Percentiles rank a stretch among this genome's conserved stretches.
Evolutionary conservation across 1,140 invertebrate species (phyloP).

Genomic region (Psilanteris sp.): DNA sequence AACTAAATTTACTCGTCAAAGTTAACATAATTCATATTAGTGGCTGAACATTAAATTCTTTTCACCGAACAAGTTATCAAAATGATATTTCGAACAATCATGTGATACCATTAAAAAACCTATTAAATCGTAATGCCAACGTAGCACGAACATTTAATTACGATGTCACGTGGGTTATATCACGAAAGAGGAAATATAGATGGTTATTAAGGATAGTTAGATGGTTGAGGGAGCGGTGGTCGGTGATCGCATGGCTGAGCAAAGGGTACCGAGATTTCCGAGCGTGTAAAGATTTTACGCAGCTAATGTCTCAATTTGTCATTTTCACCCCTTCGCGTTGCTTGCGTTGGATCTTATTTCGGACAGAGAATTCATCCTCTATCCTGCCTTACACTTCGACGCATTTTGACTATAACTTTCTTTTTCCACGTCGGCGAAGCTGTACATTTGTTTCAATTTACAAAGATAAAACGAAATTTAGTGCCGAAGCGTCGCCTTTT

Average conservation of each 20-base stretch:
- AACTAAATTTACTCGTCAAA: too few species aligned
- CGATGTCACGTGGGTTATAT: conserved; percentile 23
- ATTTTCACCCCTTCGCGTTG: conserved; percentile 61
- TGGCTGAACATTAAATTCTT: too few species aligned
- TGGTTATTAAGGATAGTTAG: conserved; percentile 29
- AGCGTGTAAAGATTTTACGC: conserved; percentile 54
- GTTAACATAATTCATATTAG: too few species aligned
- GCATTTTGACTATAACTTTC: conserved; percentile 65
- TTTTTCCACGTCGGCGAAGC: conserved; percentile 56
- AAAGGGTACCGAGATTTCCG: conserved; percentile 34
- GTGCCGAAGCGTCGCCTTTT: conserved; percentile 4
- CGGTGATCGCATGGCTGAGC: conserved; percentile 35
- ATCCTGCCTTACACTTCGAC: conserved; percentile 60
- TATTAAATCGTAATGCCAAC: conserved; percentile 27
- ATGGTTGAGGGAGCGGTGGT: neutral
- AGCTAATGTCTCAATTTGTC: conserved; percentile 68
- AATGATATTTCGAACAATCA: conserved; percentile 1
- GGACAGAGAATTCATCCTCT: conserved; percentile 64
- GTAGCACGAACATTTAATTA: conserved; percentile 35
- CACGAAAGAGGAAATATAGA: conserved; percentile 22
- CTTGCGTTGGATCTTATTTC: conserved; percentile 37
- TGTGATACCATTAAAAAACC: conserved; percentile 3
- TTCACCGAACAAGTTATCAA: neutral
- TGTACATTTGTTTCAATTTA: conserved; percentile 67
- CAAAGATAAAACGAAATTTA: conserved; percentile 50